Percentiles rank a stretch among this genome's conserved stretches.
Evolutionary conservation across 2,797 vertebrate genomes (phyloP).

Genomic region (Antrozous pallidus): DNA sequence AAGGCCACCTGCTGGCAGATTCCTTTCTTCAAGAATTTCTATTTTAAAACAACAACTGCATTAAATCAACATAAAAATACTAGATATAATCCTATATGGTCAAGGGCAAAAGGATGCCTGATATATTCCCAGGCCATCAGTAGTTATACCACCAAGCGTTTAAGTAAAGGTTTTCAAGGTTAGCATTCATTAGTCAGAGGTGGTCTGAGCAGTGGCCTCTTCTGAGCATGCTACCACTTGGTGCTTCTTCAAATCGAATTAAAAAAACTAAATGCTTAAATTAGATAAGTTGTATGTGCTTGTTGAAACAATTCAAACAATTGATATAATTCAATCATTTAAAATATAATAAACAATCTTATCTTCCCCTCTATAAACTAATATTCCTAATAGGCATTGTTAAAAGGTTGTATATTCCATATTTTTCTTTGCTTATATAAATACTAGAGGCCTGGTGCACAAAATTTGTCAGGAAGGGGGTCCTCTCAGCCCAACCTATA

Average conservation of each 20-base stretch:
- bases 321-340: not conserved
- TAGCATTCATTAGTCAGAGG: not conserved
- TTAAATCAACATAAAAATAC: not conserved
- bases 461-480: no score
- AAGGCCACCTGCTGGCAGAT: no score
- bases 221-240: not conserved
- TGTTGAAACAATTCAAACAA: not conserved
- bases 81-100: not conserved
- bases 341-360: not conserved
- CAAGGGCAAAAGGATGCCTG: not conserved
- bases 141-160: not conserved
- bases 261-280: constrained; percentile 1
- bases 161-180: not conserved
- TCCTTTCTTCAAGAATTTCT: not conserved
- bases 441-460: not conserved
- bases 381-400: not conserved
- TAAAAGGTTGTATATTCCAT: not conserved
- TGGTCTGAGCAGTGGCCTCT: not conserved
- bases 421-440: constrained; percentile 44
- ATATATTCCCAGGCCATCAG: not conserved
- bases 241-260: not conserved
- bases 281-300: not conserved
- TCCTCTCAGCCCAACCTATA: no score
- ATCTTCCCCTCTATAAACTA: not conserved
- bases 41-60: not conserved